A percentile compares a stretch with the other conserved stretches of the same genome.
These are phyloP conservation scores for Spinibarbus caldwelli DNA, from an alignment of 2,797 vertebrate species.

Conservation along the genomic window DNA sequence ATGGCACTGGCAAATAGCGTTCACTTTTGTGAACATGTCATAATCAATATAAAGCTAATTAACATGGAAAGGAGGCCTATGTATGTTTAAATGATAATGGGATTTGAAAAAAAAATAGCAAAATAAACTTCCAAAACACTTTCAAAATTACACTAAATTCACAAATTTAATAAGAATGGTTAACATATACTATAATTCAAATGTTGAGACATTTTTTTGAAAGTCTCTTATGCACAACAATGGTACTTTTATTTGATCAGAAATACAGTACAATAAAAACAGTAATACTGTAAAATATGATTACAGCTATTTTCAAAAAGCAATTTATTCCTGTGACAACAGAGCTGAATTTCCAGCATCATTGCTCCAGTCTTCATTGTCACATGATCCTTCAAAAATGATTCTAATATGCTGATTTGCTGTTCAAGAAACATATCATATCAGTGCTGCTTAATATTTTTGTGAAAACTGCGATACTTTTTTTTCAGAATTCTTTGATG, in stretches of 20 bases:
- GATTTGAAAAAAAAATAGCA: neutral
- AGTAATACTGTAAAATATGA: neutral
- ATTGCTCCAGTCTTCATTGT: neutral
- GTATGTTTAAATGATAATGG: neutral
- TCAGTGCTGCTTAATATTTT: too few species aligned
- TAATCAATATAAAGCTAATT: constrained; percentile 1
- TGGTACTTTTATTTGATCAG: neutral
- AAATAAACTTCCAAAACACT: too few species aligned
- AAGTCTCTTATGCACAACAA: neutral
- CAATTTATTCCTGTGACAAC: neutral
- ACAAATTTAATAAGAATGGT: neutral
- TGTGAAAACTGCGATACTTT: too few species aligned
- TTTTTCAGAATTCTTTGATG: too few species aligned
- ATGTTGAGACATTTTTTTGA: neutral
- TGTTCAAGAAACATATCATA: too few species aligned
- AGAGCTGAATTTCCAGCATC: neutral
- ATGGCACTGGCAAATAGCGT: neutral
- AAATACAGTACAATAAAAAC: neutral
- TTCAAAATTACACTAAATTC: neutral
- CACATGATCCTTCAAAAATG: neutral
- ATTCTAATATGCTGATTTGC: neutral
- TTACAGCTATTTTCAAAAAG: neutral
- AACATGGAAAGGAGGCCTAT: neutral
- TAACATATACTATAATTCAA: neutral
- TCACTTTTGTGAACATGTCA: neutral